These are phyloP conservation scores for Hedychridium roseum DNA, from an alignment of 2,888 invertebrate species.

Conservation along the genomic window DNA sequence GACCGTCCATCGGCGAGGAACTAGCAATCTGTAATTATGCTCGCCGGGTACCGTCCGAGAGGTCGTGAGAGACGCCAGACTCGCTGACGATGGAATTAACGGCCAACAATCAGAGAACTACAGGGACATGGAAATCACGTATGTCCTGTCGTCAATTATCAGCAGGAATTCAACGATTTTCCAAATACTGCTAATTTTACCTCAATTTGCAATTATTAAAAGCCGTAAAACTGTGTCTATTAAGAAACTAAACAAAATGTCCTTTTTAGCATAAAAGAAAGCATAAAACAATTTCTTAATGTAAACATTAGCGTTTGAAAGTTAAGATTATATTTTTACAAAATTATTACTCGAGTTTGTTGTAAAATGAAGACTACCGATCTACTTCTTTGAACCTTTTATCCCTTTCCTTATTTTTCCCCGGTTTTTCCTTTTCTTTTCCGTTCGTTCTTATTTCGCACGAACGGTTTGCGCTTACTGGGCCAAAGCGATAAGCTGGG, in stretches of 20 bases:
- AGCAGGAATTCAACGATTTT: too few species aligned
- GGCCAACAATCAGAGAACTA: too few species aligned
- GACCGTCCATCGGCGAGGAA: slow-evolving; percentile 42
- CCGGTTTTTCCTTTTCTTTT: background rate
- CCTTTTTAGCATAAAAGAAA: background rate
- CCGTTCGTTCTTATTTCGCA: background rate
- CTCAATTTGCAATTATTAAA: background rate
- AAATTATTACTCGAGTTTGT: background rate
- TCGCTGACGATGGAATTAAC: too few species aligned
- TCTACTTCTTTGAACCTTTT: background rate
- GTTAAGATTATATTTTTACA: background rate
- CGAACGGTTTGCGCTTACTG: slow-evolving; percentile 29
- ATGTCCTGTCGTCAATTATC: too few species aligned
- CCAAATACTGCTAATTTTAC: background rate
- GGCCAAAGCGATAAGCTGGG: slow-evolving; percentile 31
- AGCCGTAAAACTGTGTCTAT: background rate
- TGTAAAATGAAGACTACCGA: background rate
- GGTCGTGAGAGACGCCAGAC: slow-evolving; percentile 5
- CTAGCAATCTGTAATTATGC: slow-evolving; percentile 52
- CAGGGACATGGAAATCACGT: too few species aligned
- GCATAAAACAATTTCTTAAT: background rate
- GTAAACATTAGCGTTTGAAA: background rate
- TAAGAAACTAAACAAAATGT: background rate
- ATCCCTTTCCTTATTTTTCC: background rate
- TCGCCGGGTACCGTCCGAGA: slow-evolving; percentile 24